Evolutionary conservation across 1,140 invertebrate genomes (phyloP), one percentile per base, ranked within the genome.

Genomic region (Platyscapa corneri): DNA sequence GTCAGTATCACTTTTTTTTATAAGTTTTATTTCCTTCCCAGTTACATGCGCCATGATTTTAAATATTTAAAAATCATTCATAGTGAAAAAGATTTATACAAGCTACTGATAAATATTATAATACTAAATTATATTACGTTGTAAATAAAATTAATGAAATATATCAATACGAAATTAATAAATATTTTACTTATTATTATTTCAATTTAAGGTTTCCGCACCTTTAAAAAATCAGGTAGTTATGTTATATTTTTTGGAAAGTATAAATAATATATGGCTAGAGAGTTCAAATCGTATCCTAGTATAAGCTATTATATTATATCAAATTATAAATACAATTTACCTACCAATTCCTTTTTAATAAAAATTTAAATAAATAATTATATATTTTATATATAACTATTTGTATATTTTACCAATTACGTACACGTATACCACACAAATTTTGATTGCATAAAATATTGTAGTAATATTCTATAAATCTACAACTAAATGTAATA

Each of bases 1-100:
- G 96, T 95, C 94, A 0, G 81, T 72, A 34, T 34, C 34, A 1
- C 27, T 37, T 70, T 53, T 20, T 53, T 72, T 72, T 0, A 53
- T 7, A 14, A 16, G 32, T 3, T 56, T 82, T 76, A 30, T 49
- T 49, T 27, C 1, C 1, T 30, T 34, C 64, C 2, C 1, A 3
- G 27, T 30, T 30, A 46, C 18, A 27, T 27, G 1, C 46, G 34
- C 37, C 18, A 3, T 39, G 34, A 34, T 23, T 18, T 67, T 23
- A 20, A 32, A 20, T 67, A 67, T 12, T 67, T 30, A n/a, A 30
- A 32, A 67, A 67, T 37, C 2, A 37, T 70, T 70, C 34, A 32
- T 18, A 2, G 8, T 10, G 49, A 53, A 53, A 14, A 53, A 18
- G 18, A 27, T 74, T 74, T 18, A 74, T n/a, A 23, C 2, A 67